Evolutionary conservation across 2,888 invertebrate species (phyloP).

Genomic region (Cistogaster globosa): DNA sequence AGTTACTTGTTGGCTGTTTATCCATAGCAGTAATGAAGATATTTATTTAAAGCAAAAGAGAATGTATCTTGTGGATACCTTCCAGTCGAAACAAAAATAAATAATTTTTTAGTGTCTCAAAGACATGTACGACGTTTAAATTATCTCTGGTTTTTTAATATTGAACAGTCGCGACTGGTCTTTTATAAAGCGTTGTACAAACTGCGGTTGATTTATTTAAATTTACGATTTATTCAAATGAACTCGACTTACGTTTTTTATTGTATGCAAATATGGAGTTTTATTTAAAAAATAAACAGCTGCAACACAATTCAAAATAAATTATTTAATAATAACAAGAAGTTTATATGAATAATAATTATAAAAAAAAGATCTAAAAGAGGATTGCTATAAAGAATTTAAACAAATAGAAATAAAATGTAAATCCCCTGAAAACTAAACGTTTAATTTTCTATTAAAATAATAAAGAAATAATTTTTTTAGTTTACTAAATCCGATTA

Average conservation of each 20-base stretch:
- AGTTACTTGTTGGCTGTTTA: slow-evolving; percentile 51
- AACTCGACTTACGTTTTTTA: slow-evolving; percentile 24
- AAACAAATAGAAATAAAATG: too few relatives aligned
- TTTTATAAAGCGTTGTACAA: slow-evolving; percentile 53
- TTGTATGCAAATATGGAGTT: neutral
- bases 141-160: slow-evolving; percentile 54
- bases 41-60: slow-evolving; percentile 22
- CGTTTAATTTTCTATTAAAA: too few relatives aligned
- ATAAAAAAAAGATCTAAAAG: too few relatives aligned
- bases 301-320: neutral
- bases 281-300: neutral
- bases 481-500: too few relatives aligned
- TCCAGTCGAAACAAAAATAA: slow-evolving; percentile 51
- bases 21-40: slow-evolving; percentile 34
- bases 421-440: too few relatives aligned
- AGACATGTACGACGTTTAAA: slow-evolving; percentile 54
- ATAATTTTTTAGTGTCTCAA: neutral
- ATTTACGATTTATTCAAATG: slow-evolving; percentile 29
- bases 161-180: slow-evolving; percentile 72
- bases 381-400: too few relatives aligned
- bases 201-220: slow-evolving; percentile 37
- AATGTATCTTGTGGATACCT: slow-evolving; percentile 45
- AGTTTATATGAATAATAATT: too few relatives aligned
- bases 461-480: too few relatives aligned
- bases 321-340: neutral